Percentiles rank a stretch among this genome's conserved stretches.
Evolutionary conservation across 2,888 invertebrate genomes (phyloP).

Genomic region (Mythimna ferrago): DNA sequence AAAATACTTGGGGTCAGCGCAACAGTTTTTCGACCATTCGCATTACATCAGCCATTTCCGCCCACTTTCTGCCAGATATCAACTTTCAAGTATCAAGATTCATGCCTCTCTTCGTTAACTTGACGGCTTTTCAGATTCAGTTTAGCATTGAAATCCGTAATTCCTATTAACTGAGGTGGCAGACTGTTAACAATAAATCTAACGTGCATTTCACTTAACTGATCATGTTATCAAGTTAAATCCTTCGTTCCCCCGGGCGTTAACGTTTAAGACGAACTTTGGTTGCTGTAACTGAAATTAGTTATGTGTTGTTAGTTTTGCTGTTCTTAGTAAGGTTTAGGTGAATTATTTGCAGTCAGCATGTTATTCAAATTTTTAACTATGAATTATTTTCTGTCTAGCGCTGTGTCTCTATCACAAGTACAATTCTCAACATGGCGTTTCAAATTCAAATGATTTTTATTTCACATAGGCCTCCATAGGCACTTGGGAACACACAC

Average conservation of each 20-base stretch:
- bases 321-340: neutral
- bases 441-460: too few relatives aligned
- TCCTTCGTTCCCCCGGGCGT: conserved; percentile 46
- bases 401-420: too few relatives aligned
- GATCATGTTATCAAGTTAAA: conserved; percentile 54
- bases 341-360: too few relatives aligned
- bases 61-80: neutral
- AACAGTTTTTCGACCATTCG: too few relatives aligned
- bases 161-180: conserved; percentile 28
- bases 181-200: conserved; percentile 37
- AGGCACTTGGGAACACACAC: too few relatives aligned
- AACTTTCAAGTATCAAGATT: neutral
- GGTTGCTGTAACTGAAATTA: conserved; percentile 34
- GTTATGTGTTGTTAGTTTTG: conserved; percentile 5
- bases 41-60: too few relatives aligned
- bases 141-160: neutral
- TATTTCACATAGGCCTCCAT: too few relatives aligned
- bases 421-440: too few relatives aligned
- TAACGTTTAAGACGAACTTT: conserved; percentile 39
- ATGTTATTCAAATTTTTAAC: too few relatives aligned
- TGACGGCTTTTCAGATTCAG: neutral
- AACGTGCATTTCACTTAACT: conserved; percentile 58
- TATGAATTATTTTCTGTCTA: too few relatives aligned
- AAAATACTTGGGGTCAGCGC: too few relatives aligned
- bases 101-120: neutral